Base-by-base conservation (phyloP, 2,888 invertebrate genomes). In the Tachystola acroxantha region DNA sequence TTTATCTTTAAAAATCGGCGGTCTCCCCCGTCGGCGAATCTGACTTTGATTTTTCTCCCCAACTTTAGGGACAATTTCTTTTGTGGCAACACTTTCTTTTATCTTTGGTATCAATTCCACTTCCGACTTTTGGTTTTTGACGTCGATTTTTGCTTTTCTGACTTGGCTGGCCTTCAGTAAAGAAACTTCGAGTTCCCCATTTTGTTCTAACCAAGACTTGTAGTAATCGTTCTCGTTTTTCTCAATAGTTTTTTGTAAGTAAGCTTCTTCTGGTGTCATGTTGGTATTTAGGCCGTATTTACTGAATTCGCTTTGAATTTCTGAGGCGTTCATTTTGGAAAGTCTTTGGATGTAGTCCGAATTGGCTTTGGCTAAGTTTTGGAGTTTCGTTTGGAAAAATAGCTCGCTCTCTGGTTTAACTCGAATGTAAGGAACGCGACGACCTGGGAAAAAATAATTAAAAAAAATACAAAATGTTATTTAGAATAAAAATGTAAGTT, bases 141-240 rank as follows among this genome's bases (percentile, higher is more conserved):
- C 29, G 1, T 69, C 74, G 1, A 51, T 46, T 51, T 65, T 73
- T 0, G 68, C 34, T 32, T 78, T 78, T 40, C 73, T 79, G 0
- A 64, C 49, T 49, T 81, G 82, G 32, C 54, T 78, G 0, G 75
- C 81, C 58, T 72, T 78, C 0, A 86, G 47, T 0, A 88, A 44
- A 0, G 88, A 88, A 0, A 88, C 87, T 48, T 88, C 88, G 0
- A 88, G 39, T 29, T 88, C 87, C 0, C 87, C 86, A 22, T 88
- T 88, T 28, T 87, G 87, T 33, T 86, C 84, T 0, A 88, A 36
- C 88, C 88, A 88, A 0, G 80, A 74, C 26, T 87, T 87, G 48
- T 88, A 84, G 36, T 71, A 87, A 19, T 88, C 88, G 31, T 87
- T 84, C 45, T 85, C 86, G 0, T 64, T 48, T 53, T 71, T 73